Base-by-base conservation (phyloP, 1,140 invertebrate genomes). In the Epicauta chinensis region DNA sequence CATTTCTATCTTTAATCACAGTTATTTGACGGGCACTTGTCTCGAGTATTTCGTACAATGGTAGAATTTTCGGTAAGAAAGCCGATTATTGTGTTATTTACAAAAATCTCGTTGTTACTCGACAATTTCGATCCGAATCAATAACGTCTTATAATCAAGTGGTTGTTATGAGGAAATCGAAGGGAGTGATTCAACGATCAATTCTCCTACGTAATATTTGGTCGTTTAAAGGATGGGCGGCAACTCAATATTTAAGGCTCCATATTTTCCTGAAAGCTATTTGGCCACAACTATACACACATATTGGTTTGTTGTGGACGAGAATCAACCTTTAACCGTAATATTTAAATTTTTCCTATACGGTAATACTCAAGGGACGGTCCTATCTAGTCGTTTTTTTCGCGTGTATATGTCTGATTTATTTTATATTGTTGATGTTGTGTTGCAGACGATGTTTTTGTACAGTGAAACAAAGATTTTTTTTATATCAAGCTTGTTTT, bases 241-340 rank as follows among this genome's bases (percentile, higher is more conserved):
- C 48, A 54, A 55, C 52, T 43, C 56, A 51, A 58, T 58, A 51
- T 47, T 55, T 55, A 55, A 46, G 53, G 37, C 53, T 56, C 49
- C 57, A 59, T 59, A 59, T 59, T 59, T 59, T 59, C 49, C 50
- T 46, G 53, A 56, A 59, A 56, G 53, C 57, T 52, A 59, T 59
- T 59, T 59, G 23, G 4, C 23, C 23, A 23, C 4, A 7, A 38
- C 15, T 29, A 12, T 38, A 49, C 42, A 51, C 57, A 59, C 57
- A 59, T 59, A 59, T 59, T 59, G 57, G 57, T 44, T 55, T 47
- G 45, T 56, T 53, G 54, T 23, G 7, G 23, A 0, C 23, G 15
- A 53, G 42, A 47, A 47, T 47, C 34, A 47, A 47, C 45, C 34
- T 34, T 12, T 34, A 23, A 34, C 37, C 16, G 34, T 37, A 47